phyloP scores from a whole-genome alignment of 2,797 vertebrate species.

The Pipistrellus kuhlii region DNA sequence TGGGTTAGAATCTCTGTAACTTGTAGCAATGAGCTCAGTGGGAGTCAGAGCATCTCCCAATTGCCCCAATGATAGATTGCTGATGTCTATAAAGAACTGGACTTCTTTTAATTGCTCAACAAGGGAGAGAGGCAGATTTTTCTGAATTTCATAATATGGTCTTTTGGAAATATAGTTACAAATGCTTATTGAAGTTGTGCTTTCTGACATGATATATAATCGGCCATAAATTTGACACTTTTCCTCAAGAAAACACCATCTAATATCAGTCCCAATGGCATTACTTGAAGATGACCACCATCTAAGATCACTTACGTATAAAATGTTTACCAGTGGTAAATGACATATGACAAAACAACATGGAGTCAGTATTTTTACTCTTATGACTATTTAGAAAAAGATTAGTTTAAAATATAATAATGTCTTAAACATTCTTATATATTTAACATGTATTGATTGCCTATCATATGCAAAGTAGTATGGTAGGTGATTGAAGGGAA shows the following conservation, averaged over 20 bases:
- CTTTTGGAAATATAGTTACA: not conserved
- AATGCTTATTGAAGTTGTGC: constrained; percentile 46
- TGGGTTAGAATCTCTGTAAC: constrained; percentile 62
- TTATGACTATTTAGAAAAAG: not conserved
- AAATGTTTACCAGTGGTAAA: not conserved
- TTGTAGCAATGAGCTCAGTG: constrained; percentile 19
- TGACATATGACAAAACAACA: not conserved
- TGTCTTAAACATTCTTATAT: not conserved
- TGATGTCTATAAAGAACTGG: constrained; percentile 70
- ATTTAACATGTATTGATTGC: not conserved
- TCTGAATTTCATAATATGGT: constrained; percentile 53
- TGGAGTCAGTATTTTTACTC: not conserved
- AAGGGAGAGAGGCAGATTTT: constrained; percentile 46
- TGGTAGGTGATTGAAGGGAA: not conserved
- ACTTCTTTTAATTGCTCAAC: constrained; percentile 63
- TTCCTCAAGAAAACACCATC: not conserved
- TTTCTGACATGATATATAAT: constrained; percentile 30
- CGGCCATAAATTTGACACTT: not conserved
- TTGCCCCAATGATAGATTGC: constrained; percentile 58
- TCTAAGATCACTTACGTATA: not conserved
- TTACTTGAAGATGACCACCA: not conserved
- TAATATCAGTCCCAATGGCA: not conserved
- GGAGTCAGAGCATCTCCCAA: not conserved
- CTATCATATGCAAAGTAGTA: not conserved
- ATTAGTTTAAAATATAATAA: constrained; percentile 19